Evolutionary conservation across 2,797 vertebrate genomes (phyloP), one percentile per base, ranked within the genome.

Genomic region (Uromys caudimaculatus): DNA sequence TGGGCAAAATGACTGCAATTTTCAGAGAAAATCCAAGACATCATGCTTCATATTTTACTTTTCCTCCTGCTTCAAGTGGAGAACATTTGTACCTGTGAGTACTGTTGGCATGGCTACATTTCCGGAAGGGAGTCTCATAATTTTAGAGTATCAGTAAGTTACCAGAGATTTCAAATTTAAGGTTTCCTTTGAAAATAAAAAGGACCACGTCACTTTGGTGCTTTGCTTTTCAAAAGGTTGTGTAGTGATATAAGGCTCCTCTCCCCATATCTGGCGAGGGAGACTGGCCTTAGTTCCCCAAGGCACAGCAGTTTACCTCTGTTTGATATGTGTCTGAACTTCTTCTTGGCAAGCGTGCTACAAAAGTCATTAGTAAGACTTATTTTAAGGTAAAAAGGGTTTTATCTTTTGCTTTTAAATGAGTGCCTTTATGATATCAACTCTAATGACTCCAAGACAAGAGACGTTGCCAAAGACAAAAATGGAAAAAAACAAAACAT

Each of bases 131-230:
- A 91, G 54, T 88, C 38, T 90, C 44, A 41, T 93, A 96, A 92
- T 96, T 97, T 97, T 95, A 95, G 90, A 95, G 81, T 90, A 83
- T 92, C 83, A 54, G 52, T 77, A 54, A 97, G 76, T 97, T 95
- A 94, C 94, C 87, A 77, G 87, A 93, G 91, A 90, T 88, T 88
- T 97, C 58, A 81, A 69, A 69, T 93, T 94, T 89, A 95, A 94
- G 89, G 64, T 94, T 97, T 95, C 38, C 41, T 97, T 96, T 93
- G 79, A 67, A 97, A 90, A 81, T 12, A 24, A 71, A 75, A 95
- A 93, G 44, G 17, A 81, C 52, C 60, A 86, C 21, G 32, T 7
- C n/a, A 67, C 71, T 93, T 93, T 95, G 50, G 38, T 89, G 62
- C 47, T 91, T 87, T 50, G 58, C 73, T 95, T 96, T 87, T 92